phyloP scores from a whole-genome alignment of 2,888 invertebrate genomes.

The Parapristionchus giblindavisi region DNA sequence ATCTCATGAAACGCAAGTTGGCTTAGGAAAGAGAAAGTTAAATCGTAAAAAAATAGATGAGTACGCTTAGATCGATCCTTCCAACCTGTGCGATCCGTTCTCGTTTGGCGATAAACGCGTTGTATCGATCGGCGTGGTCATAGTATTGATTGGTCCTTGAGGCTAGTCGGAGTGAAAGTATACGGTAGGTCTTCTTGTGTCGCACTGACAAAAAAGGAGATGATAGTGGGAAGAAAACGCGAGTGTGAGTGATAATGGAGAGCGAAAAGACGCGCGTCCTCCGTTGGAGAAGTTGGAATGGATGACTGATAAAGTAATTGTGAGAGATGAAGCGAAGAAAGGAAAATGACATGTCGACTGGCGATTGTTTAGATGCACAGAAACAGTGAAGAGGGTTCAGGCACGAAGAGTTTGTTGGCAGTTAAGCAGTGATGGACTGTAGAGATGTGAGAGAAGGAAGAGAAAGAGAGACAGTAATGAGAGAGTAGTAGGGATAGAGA shows the following conservation, averaged over 20 bases:
- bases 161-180: no score
- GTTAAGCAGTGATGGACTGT: background rate
- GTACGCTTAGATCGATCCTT: no score
- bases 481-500: background rate
- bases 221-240: background rate
- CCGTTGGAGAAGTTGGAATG: background rate
- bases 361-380: background rate
- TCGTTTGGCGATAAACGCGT: background rate
- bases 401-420: background rate
- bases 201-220: no score
- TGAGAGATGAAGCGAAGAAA: background rate
- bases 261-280: background rate
- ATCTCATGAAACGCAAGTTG: no score
- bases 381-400: background rate
- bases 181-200: no score
- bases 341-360: background rate
- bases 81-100: background rate
- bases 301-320: background rate
- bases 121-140: constrained; percentile 25
- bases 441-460: constrained; percentile 13
- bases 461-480: background rate
- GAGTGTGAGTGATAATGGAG: background rate
- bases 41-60: no score
- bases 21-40: no score
- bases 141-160: no score